phyloP scores from a whole-genome alignment of 2,797 vertebrate species.

The Eospalax fontanierii region DNA sequence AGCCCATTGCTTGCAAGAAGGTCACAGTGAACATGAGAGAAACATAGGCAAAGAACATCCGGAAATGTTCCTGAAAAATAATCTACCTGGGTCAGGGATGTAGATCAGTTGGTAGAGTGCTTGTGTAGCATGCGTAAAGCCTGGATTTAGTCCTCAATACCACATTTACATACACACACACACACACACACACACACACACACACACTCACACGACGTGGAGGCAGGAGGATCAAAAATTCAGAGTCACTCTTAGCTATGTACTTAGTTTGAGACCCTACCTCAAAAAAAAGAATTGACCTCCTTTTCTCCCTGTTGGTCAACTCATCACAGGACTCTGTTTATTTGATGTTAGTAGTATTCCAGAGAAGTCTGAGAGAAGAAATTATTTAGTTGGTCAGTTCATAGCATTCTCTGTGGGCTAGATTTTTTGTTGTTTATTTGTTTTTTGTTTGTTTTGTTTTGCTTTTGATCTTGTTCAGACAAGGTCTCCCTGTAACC shows the following conservation, averaged over 20 bases:
- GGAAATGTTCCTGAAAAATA: neutral
- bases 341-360: neutral
- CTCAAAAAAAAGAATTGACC: neutral
- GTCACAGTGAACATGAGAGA: neutral
- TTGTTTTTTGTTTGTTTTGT: too few species aligned
- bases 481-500: too few species aligned
- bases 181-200: neutral
- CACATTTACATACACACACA: neutral
- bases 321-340: neutral
- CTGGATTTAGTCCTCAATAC: too few species aligned
- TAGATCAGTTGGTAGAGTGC: neutral
- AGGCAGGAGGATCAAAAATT: neutral
- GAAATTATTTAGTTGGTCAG: neutral
- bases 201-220: neutral
- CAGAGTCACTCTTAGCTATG: neutral
- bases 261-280: neutral
- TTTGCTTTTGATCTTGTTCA: too few species aligned
- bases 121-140: neutral
- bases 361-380: neutral
- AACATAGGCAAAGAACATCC: neutral
- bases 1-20: neutral
- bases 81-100: neutral
- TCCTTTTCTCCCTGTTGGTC: neutral
- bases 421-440: neutral
- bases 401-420: neutral